phyloP scores from a whole-genome alignment of 1,140 invertebrate species.

The Cyrtorhinus lividipennis region DNA sequence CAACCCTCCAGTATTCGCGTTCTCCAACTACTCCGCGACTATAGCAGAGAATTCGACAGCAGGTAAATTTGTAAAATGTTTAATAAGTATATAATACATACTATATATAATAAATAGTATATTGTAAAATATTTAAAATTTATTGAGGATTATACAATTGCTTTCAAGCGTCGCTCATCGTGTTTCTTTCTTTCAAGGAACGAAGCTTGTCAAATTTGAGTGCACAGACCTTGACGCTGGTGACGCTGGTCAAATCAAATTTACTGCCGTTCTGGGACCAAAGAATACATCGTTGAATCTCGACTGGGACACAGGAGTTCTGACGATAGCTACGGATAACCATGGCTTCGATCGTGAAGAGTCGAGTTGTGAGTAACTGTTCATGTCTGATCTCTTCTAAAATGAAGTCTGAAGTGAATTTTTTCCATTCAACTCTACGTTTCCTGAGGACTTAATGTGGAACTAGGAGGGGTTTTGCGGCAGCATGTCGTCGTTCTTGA shows the following conservation, averaged over 20 bases:
- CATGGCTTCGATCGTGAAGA: slow-evolving; percentile 70
- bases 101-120: too few species aligned
- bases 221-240: slow-evolving; percentile 63
- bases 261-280: slow-evolving; percentile 55
- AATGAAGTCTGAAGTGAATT: too few species aligned
- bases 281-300: slow-evolving; percentile 58
- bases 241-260: slow-evolving; percentile 35
- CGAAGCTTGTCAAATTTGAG: slow-evolving; percentile 30
- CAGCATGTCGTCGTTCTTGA: too few species aligned
- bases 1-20: slow-evolving; percentile 66
- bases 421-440: too few species aligned
- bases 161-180: slow-evolving; percentile 9
- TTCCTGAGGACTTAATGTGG: too few species aligned
- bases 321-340: slow-evolving; percentile 58
- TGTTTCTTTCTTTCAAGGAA: neutral
- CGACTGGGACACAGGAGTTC: slow-evolving; percentile 59
- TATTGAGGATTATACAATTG: too few species aligned
- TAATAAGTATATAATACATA: too few species aligned
- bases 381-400: too few species aligned
- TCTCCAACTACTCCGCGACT: slow-evolving; percentile 52
- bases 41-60: slow-evolving; percentile 63
- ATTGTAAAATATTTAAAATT: too few species aligned
- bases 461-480: too few species aligned
- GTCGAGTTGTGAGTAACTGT: slow-evolving; percentile 36
- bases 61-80: slow-evolving; percentile 43